phyloP scores from a whole-genome alignment of 1,140 invertebrate genomes.

The Euglossa dilemma region DNA sequence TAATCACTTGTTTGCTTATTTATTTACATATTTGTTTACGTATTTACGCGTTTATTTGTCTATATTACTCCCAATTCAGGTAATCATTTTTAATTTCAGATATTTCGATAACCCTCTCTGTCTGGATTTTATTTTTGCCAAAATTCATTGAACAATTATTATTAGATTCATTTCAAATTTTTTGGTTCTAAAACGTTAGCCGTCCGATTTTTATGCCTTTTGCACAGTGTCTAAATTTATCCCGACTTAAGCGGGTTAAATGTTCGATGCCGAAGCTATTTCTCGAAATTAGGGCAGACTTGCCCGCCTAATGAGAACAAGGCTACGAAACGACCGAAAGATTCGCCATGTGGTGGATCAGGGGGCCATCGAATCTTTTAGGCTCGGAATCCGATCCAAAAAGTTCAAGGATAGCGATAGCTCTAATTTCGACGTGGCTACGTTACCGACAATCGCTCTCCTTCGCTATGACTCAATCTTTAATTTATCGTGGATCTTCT shows the following conservation, averaged over 20 bases:
- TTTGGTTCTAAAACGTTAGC: not conserved
- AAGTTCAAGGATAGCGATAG: constrained; percentile 26
- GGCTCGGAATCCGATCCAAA: constrained; percentile 10
- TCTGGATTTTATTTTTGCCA: not conserved
- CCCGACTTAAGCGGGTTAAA: not conserved
- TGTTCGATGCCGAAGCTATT: constrained; percentile 14
- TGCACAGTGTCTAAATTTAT: not conserved
- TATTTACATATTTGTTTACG: no score
- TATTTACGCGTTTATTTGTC: no score
- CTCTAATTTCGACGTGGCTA: constrained; percentile 4
- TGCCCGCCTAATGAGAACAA: constrained; percentile 13
- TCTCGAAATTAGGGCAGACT: constrained; percentile 13
- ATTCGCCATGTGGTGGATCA: constrained; percentile 13
- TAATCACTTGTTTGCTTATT: no score
- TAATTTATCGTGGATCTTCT: not conserved
- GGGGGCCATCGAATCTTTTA: constrained; percentile 1
- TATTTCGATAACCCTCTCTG: no score
- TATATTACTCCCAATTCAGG: no score
- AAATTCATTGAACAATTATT: no score
- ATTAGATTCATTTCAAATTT: not conserved
- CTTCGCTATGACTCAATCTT: not conserved
- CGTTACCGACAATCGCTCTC: not conserved
- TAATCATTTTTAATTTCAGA: no score
- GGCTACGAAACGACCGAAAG: not conserved
- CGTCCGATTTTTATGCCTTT: not conserved